Conservation (phyloP, 2,113 vertebrate species). For the Diadophis punctatus region DNA sequence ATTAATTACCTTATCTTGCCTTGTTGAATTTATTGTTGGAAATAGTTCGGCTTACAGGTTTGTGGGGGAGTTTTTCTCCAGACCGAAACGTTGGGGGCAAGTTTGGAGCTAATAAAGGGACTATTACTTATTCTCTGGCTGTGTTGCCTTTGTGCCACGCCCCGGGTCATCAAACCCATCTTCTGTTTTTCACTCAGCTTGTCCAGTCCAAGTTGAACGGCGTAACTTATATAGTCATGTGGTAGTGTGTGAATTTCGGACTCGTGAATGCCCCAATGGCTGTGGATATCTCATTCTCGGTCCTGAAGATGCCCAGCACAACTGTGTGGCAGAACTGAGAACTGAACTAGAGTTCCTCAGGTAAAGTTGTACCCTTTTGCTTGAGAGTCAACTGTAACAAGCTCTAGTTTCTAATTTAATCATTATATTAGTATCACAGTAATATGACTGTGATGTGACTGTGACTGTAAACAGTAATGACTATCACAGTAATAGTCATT, state of each 20-base stretch:
- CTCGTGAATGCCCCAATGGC: slow-evolving; percentile 77
- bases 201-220: slow-evolving; percentile 75
- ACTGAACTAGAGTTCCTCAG: slow-evolving; percentile 82
- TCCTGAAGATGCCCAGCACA: slow-evolving; percentile 75
- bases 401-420: neutral
- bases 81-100: too few relatives aligned
- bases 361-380: slow-evolving; percentile 51
- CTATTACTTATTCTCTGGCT: too few relatives aligned
- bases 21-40: too few relatives aligned
- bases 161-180: too few relatives aligned
- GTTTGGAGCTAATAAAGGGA: too few relatives aligned
- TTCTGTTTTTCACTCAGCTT: slow-evolving; percentile 62
- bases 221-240: slow-evolving; percentile 76
- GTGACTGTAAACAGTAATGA: too few relatives aligned
- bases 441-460: too few relatives aligned
- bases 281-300: slow-evolving; percentile 77
- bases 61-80: too few relatives aligned
- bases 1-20: too few relatives aligned
- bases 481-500: neutral
- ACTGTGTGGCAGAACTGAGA: slow-evolving; percentile 81
- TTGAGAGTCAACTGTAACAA: neutral
- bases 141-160: too few relatives aligned
- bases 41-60: too few relatives aligned
- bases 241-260: slow-evolving; percentile 77
- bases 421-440: neutral